Evolutionary conservation across 2,888 invertebrate genomes (phyloP).

Genomic region (Drosophila algonquin): DNA sequence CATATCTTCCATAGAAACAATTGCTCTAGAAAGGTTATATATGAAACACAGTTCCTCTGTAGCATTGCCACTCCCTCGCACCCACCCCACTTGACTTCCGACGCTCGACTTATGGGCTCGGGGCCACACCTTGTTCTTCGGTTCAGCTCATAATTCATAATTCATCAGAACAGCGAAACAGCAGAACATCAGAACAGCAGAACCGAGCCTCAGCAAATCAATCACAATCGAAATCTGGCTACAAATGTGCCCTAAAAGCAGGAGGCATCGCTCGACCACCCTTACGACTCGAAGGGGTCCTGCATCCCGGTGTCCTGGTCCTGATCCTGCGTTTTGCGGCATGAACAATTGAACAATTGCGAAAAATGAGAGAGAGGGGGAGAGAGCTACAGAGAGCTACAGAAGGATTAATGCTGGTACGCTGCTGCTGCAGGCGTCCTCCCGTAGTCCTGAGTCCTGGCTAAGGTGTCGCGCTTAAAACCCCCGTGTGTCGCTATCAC

Average conservation of each 20-base stretch:
- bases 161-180: constrained; percentile 1
- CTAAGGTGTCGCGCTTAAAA: constrained; percentile 70
- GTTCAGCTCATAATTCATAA: constrained; percentile 68
- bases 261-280: constrained; percentile 30
- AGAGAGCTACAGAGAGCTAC: constrained; percentile 43
- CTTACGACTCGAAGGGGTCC: constrained; percentile 18
- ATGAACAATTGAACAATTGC: constrained; percentile 78
- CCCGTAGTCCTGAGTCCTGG: constrained; percentile 16
- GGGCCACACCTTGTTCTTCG: constrained; percentile 51
- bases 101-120: constrained; percentile 47
- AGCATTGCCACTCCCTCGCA: neutral
- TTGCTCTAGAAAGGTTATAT: neutral
- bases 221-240: constrained; percentile 65
- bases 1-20: neutral
- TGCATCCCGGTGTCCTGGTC: constrained; percentile 8
- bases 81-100: constrained; percentile 62
- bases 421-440: constrained; percentile 35
- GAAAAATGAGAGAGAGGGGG: constrained; percentile 38
- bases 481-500: constrained; percentile 46
- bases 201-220: constrained; percentile 41
- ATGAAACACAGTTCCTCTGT: neutral
- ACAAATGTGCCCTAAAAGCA: constrained; percentile 43
- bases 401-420: constrained; percentile 80
- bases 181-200: neutral
- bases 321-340: constrained; percentile 10